These are phyloP conservation scores for Crematogaster levior DNA, from an alignment of 2,888 invertebrate species.

Conservation along the genomic window DNA sequence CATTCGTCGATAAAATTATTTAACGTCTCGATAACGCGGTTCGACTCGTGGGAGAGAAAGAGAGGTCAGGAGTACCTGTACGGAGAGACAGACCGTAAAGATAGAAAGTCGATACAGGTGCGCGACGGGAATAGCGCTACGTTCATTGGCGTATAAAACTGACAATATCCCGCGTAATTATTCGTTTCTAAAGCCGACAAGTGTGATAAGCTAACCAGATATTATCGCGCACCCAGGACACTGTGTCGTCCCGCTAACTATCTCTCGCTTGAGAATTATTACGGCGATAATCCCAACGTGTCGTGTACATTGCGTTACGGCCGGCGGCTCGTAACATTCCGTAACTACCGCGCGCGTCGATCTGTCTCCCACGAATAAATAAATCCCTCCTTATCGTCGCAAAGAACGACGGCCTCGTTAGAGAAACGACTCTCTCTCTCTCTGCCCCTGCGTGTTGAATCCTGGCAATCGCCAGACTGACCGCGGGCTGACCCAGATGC, in stretches of 20 bases:
- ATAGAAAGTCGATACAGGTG: slow-evolving; percentile 51
- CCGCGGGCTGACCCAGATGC: slow-evolving; percentile 11
- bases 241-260: neutral
- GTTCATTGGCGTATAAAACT: slow-evolving; percentile 41
- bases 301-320: neutral
- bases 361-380: neutral
- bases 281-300: slow-evolving; percentile 10
- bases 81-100: slow-evolving; percentile 30
- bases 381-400: neutral
- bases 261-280: slow-evolving; percentile 24
- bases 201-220: slow-evolving; percentile 10
- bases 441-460: neutral
- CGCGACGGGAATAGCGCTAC: slow-evolving; percentile 16
- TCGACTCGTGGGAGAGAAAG: neutral
- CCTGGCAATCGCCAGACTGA: neutral
- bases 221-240: neutral
- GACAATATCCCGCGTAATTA: slow-evolving; percentile 32
- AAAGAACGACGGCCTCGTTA: slow-evolving; percentile 9
- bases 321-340: neutral
- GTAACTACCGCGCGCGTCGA: slow-evolving; percentile 8
- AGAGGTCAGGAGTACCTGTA: neutral
- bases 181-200: slow-evolving; percentile 25
- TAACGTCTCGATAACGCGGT: slow-evolving; percentile 28
- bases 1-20: slow-evolving; percentile 36
- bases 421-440: neutral